Evolutionary conservation across 2,888 invertebrate genomes (phyloP), one percentile per base, ranked within the genome.

Genomic region (Notodonta dromedarius): DNA sequence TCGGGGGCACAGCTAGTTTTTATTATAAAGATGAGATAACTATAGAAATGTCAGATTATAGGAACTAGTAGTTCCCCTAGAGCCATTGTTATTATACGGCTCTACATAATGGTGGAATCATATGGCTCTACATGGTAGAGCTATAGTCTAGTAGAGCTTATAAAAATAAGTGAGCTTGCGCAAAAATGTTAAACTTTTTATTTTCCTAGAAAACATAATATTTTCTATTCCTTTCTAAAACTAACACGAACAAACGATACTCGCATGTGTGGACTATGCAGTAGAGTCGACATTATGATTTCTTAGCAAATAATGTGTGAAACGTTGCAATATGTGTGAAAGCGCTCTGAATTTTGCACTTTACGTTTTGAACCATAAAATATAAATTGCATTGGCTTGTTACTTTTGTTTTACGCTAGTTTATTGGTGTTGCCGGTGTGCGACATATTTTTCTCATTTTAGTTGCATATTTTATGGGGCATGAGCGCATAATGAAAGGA

Each of bases 391-490:
- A 35, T 48, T 64, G 35, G 13, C 51, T 56, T 14, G n/a, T 12
- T 3, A 5, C 54, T 16, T 24, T 52, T 16, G 64, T 61, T 66
- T 62, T 77, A 68, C 5, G 72, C 50, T 55, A 68, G 52, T 79
- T 77, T 60, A 50, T 48, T 9, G n/a, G 46, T 46, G 79, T 78
- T 80, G 80, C 85, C 83, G 86, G 83, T 83, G 83, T 86, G 90
- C 87, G 87, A 90, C 89, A 91, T 86, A 91, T 91, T 91, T 91
- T 92, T 92, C 91, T 91, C 89, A 89, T 92, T 90, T 89, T 86
- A 83, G 83, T 88, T 92, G 92, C 91, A 92, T 93, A 91, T 90
- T 91, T 92, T 90, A 92, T 90, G 86, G 84, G 84, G 84, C 84
- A 86, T 84, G 88, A 84, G 86, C 83, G 84, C 84, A 84, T 91